Conservation (phyloP, 2,113 vertebrate species). For the Nerophis lumbriciformis region DNA sequence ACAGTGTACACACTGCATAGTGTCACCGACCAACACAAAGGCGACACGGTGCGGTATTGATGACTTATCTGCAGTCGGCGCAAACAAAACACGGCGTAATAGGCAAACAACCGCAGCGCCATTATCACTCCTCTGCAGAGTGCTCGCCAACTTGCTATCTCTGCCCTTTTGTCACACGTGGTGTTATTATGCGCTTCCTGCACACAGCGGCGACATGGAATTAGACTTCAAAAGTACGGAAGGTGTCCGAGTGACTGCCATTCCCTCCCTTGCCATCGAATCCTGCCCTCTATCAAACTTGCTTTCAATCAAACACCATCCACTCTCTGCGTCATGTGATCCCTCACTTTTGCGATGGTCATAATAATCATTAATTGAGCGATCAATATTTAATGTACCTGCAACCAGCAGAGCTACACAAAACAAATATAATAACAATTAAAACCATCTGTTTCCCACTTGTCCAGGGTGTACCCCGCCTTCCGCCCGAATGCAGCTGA, state of each 20-base stretch:
- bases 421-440: too few relatives aligned
- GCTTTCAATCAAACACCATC: slow-evolving; percentile 16
- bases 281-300: slow-evolving; percentile 4
- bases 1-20: background rate
- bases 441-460: too few relatives aligned
- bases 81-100: slow-evolving; percentile 45
- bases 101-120: slow-evolving; percentile 35
- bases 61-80: slow-evolving; percentile 37
- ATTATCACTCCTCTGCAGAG: slow-evolving; percentile 46
- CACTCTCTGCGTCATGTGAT: slow-evolving; percentile 3
- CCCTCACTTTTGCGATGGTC: too few relatives aligned
- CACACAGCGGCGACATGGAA: slow-evolving; percentile 22
- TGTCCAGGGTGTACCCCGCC: too few relatives aligned
- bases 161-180: slow-evolving; percentile 15
- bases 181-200: slow-evolving; percentile 24
- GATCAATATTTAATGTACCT: too few relatives aligned
- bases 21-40: background rate
- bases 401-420: too few relatives aligned
- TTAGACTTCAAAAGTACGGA: slow-evolving; percentile 19
- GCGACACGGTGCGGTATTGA: background rate
- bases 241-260: slow-evolving; percentile 12
- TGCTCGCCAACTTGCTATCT: slow-evolving; percentile 26
- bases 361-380: too few relatives aligned
- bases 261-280: slow-evolving; percentile 6
- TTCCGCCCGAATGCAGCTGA: too few relatives aligned